A percentile compares a stretch with the other conserved stretches of the same genome.
Evolutionary conservation across 1,140 invertebrate species (phyloP).

Genomic region (Drosophila chauvacae): DNA sequence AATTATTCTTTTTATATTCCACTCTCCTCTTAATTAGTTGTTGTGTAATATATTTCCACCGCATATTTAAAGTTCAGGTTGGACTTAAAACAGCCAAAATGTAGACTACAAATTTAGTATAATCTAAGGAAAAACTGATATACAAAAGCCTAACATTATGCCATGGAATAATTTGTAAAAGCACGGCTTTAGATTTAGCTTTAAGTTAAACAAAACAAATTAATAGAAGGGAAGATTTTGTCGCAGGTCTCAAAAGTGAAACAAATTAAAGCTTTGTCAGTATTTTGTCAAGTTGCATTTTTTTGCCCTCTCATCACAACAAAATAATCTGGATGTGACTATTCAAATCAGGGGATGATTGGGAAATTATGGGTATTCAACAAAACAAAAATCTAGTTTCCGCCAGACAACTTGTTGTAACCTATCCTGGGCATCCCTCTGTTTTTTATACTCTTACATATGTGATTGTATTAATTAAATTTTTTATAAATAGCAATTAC

Average conservation of each 20-base stretch:
- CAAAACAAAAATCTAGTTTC: neutral
- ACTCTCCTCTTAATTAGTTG: neutral
- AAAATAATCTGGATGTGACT: neutral
- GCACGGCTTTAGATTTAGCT: neutral
- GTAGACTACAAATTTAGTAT: neutral
- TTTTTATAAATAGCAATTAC: too few species aligned
- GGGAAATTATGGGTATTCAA: neutral
- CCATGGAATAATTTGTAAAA: neutral
- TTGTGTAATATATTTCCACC: neutral
- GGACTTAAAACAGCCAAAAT: conserved; percentile 1
- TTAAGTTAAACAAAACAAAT: neutral
- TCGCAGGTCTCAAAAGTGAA: neutral
- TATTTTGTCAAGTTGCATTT: neutral
- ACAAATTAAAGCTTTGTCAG: neutral
- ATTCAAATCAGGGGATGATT: neutral
- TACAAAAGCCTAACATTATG: neutral
- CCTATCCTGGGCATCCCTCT: too few species aligned
- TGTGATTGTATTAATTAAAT: too few species aligned
- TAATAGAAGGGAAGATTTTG: conserved; percentile 2
- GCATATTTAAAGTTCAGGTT: neutral
- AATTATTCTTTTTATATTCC: neutral
- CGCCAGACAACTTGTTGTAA: too few species aligned
- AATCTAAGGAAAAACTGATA: neutral
- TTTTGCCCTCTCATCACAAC: neutral
- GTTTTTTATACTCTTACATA: too few species aligned